These are phyloP conservation scores for Hypothenemus hampei DNA, from an alignment of 1,140 invertebrate species.

Conservation along the genomic window DNA sequence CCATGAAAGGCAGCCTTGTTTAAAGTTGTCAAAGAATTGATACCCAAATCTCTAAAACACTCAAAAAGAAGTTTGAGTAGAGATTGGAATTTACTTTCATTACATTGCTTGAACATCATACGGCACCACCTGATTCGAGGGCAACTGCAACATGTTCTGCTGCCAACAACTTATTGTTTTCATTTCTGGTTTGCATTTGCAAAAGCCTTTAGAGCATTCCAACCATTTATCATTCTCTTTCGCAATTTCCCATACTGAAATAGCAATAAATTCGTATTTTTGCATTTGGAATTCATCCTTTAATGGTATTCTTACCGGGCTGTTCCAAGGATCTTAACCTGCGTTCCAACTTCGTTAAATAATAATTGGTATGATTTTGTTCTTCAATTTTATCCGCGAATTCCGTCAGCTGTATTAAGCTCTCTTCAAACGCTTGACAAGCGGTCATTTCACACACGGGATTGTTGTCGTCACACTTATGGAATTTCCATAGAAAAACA, in stretches of 20 bases:
- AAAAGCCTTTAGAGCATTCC: conserved; percentile 64
- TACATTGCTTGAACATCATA: conserved; percentile 64
- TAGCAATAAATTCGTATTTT: neutral
- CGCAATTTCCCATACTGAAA: conserved; percentile 63
- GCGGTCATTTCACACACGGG: conserved; percentile 33
- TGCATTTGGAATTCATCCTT: neutral
- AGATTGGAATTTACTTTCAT: conserved; percentile 32
- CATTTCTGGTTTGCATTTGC: conserved; percentile 61
- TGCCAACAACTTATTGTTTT: conserved; percentile 69
- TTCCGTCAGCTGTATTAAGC: conserved; percentile 31
- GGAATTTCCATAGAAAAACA: neutral
- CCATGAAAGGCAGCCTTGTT: conserved; percentile 69
- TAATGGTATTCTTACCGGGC: conserved; percentile 48
- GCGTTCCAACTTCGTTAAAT: conserved; percentile 54
- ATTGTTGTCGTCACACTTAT: conserved; percentile 4
- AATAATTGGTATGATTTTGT: conserved; percentile 25
- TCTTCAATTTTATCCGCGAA: conserved; percentile 34
- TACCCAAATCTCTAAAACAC: conserved; percentile 45
- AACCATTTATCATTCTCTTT: conserved; percentile 59
- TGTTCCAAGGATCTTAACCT: conserved; percentile 68
- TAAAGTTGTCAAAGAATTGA: conserved; percentile 64
- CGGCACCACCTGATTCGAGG: conserved; percentile 62
- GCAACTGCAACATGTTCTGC: conserved; percentile 56
- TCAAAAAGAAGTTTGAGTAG: neutral
- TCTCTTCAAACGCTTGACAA: conserved; percentile 33